These are phyloP conservation scores for Achatina immaculata DNA, from an alignment of 1,140 invertebrate species.

Conservation along the genomic window DNA sequence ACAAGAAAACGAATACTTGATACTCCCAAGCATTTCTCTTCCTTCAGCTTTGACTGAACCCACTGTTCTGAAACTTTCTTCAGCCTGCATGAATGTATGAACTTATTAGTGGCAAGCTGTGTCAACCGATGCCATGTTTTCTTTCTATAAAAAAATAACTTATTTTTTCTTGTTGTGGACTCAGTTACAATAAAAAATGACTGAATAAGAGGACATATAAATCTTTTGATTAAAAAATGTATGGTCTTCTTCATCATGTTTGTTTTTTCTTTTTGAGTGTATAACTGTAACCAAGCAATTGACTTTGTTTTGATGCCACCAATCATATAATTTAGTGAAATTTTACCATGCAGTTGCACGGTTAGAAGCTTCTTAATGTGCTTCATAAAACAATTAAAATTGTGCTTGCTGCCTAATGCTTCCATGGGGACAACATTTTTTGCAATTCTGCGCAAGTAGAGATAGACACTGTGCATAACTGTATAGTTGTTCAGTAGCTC, in stretches of 20 bases:
- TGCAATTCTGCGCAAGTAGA: neutral
- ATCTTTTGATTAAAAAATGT: neutral
- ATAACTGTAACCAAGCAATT: slow-evolving; percentile 4
- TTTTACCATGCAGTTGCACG: neutral
- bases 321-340: slow-evolving; percentile 9
- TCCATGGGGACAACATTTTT: neutral
- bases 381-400: slow-evolving; percentile 25
- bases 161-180: slow-evolving; percentile 19
- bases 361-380: slow-evolving; percentile 14
- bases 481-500: neutral
- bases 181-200: slow-evolving; percentile 24
- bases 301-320: slow-evolving; percentile 8
- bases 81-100: slow-evolving; percentile 1
- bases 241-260: neutral
- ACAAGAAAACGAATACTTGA: slow-evolving; percentile 22
- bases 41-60: neutral
- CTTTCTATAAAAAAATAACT: slow-evolving; percentile 22
- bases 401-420: neutral
- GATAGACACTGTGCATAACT: neutral
- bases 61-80: slow-evolving; percentile 9
- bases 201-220: slow-evolving; percentile 20
- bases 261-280: neutral
- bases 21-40: slow-evolving; percentile 20
- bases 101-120: neutral
- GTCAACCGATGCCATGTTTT: slow-evolving; percentile 21